Base-by-base conservation (phyloP, 2,888 invertebrate species). In the Drosophila gaucha region DNA sequence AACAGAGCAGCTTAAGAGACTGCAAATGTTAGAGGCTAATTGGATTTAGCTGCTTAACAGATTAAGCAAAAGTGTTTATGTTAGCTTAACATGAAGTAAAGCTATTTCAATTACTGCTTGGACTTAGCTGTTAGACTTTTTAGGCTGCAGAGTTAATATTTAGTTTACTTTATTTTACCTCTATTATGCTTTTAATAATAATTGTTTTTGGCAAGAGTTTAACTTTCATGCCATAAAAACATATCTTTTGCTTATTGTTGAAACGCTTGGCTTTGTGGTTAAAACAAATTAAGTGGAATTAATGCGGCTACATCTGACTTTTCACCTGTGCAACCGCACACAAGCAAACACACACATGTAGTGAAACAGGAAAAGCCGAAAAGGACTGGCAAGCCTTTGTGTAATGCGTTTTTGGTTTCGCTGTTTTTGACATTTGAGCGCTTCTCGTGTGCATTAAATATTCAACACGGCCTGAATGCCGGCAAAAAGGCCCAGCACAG, bases 281-380 rank as follows among this genome's bases (percentile, higher is more conserved):
- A 76, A 80, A 80, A 65, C 84, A 78, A 86, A 83, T 83, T 78
- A 83, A 86, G 74, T 78, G 86, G 84, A 83, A 86, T 76, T 84
- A 83, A 83, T 83, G 66, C 66, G 80, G 43, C 65, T 65, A 58
- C 66, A 69, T 77, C 80, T 75, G 83, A 68, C 86, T 78, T 80
- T 80, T 74, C 78, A 84, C 78, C 76, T 78, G 74, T 65, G 82
- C 74, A 79, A 63, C 70, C 59, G 41, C 66, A 70, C 66, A 62
- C n/a, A 26, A 31, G 14, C 22, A 31, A 20, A 24, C 20, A 43
- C 24, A 33, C 24, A 63, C 24, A 55, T 28, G 14, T 20, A 52
- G 1, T 20, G 20, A 33, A 28, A 50, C 60, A 47, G 36, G 64
- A 66, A 84, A 74, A 67, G 75, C 65, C 74, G 39, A 54, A 67